Evolutionary conservation across 2,888 invertebrate genomes (phyloP).

Genomic region (Stenoptilia bipunctidactyla): DNA sequence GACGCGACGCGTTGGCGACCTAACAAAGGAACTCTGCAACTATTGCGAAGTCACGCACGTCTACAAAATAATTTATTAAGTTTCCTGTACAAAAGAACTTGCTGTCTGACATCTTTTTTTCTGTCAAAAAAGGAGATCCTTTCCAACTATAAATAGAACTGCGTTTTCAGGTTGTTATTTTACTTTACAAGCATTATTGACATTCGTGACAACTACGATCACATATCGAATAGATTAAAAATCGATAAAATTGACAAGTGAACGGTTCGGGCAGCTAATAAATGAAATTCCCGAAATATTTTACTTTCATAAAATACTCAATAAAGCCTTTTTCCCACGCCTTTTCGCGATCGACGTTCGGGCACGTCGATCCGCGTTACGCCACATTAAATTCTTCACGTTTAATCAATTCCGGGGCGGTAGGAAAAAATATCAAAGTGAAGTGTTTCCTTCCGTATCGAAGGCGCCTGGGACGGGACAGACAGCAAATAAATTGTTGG

Average conservation of each 20-base stretch:
- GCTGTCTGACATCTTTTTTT: too few species aligned
- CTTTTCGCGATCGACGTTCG: conserved; percentile 35
- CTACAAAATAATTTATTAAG: conserved; percentile 19
- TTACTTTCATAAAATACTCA: conserved; percentile 40
- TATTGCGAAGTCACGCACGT: conserved; percentile 20
- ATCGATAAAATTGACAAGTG: conserved; percentile 35
- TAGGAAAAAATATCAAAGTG: conserved; percentile 45
- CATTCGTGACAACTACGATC: conserved; percentile 10
- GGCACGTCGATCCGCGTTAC: conserved; percentile 35
- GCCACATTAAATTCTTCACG: conserved; percentile 58
- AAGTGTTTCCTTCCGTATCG: conserved; percentile 49
- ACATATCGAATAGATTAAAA: conserved; percentile 29
- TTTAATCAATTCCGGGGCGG: conserved; percentile 52
- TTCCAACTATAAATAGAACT: neutral
- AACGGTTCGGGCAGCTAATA: conserved; percentile 35
- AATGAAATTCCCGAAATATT: conserved; percentile 43
- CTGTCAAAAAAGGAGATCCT: neutral
- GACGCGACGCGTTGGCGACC: conserved; percentile 19
- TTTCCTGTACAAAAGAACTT: neutral
- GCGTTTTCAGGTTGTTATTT: neutral
- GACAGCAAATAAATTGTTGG: conserved; percentile 62
- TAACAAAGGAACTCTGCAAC: conserved; percentile 18
- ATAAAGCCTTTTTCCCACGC: conserved; percentile 39
- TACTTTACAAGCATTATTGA: too few species aligned
- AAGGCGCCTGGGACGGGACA: conserved; percentile 36